Evolutionary conservation across 2,888 invertebrate genomes (phyloP).

Genomic region (Brachypterus glaber): DNA sequence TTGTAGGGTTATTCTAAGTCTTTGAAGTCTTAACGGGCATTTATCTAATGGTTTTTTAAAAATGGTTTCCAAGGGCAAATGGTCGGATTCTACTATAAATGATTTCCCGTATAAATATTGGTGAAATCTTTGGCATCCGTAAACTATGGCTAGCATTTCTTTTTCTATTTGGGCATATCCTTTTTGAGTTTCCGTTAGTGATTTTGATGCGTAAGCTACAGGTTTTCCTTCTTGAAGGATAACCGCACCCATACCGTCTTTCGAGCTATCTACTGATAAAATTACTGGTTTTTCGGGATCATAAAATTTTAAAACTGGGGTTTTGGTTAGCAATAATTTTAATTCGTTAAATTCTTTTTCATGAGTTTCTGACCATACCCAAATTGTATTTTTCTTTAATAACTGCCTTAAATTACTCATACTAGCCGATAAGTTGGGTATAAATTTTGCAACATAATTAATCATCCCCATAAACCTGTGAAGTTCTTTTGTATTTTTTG

Average conservation of each 20-base stretch:
- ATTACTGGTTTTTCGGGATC: slow-evolving; percentile 3
- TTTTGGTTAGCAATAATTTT: slow-evolving; percentile 4
- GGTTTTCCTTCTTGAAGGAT: slow-evolving; percentile 23
- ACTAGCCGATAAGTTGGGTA: slow-evolving; percentile 2
- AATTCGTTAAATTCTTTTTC: slow-evolving; percentile 4
- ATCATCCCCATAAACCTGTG: slow-evolving; percentile 3
- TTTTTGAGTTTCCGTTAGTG: slow-evolving; percentile 19
- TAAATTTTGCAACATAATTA: slow-evolving; percentile 3
- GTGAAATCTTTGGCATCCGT: slow-evolving; percentile 21
- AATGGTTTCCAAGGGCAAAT: slow-evolving; percentile 24
- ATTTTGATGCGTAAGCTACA: slow-evolving; percentile 24
- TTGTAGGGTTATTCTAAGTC: slow-evolving; percentile 14
- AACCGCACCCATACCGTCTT: slow-evolving; percentile 18
- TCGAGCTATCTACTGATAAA: slow-evolving; percentile 20
- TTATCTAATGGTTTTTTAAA: slow-evolving; percentile 21
- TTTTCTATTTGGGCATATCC: slow-evolving; percentile 26
- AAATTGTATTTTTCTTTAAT: not conserved
- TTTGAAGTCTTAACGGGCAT: slow-evolving; percentile 11
- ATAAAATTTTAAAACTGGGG: slow-evolving; percentile 11
- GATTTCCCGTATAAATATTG: slow-evolving; percentile 22
- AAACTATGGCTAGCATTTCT: slow-evolving; percentile 22
- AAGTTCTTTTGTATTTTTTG: slow-evolving; percentile 2
- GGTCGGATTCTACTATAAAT: slow-evolving; percentile 22
- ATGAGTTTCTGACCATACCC: slow-evolving; percentile 5
- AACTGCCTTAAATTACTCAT: slow-evolving; percentile 1